A percentile compares a stretch with the other conserved stretches of the same genome.
phyloP scores from a whole-genome alignment of 1,140 invertebrate species.

The Pantala flavescens region DNA sequence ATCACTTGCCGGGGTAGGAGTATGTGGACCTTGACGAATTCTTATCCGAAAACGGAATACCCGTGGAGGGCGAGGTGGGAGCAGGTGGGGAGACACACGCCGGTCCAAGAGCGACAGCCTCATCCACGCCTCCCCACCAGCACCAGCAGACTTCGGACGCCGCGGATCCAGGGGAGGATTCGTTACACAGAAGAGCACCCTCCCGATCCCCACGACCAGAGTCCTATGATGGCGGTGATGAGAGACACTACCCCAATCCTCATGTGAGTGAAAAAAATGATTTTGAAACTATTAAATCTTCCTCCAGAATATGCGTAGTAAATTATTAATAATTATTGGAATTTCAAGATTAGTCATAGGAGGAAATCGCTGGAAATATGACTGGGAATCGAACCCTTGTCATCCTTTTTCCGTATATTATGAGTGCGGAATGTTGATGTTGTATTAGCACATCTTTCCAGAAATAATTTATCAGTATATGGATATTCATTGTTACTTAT shows the following conservation, averaged over 20 bases:
- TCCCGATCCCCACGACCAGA: conserved; percentile 19
- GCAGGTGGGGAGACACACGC: background rate
- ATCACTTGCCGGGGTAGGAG: conserved; percentile 33
- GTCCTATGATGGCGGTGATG: background rate
- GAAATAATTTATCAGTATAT: too few relatives aligned
- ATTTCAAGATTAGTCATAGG: too few relatives aligned
- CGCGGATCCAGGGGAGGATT: conserved; percentile 41
- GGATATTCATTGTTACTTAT: too few relatives aligned
- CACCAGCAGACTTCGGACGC: conserved; percentile 41
- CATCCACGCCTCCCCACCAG: conserved; percentile 35
- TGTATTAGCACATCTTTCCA: too few relatives aligned
- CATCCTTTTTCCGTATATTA: too few relatives aligned
- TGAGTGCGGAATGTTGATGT: too few relatives aligned
- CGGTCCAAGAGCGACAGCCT: conserved; percentile 15
- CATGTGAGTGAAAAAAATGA: background rate
- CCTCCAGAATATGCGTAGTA: too few relatives aligned
- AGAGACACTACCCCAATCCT: background rate
- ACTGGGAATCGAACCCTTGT: too few relatives aligned
- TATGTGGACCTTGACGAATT: conserved; percentile 95
- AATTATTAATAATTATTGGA: too few relatives aligned
- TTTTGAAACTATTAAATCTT: too few relatives aligned
- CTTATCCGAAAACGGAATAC: conserved; percentile 84
- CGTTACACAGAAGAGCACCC: conserved; percentile 36
- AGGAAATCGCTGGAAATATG: too few relatives aligned
- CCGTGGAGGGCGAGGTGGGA: conserved; percentile 54